A percentile compares a stretch with the other conserved stretches of the same genome.
Evolutionary conservation across 2,797 vertebrate genomes (phyloP).

Genomic region (Emydoidea blandingii): DNA sequence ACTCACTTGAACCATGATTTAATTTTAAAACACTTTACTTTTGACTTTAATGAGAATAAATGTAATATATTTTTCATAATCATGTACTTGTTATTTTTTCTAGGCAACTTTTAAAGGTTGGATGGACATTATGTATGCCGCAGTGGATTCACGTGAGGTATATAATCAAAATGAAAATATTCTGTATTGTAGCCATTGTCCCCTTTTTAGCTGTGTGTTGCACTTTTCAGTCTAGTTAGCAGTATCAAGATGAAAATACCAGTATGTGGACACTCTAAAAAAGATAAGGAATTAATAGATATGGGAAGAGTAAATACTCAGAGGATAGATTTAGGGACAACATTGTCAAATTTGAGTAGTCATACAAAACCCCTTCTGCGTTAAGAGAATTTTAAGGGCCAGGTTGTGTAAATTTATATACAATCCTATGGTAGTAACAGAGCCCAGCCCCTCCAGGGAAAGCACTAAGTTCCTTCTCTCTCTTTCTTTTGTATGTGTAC

Average conservation of each 20-base stretch:
- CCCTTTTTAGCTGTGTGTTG: neutral
- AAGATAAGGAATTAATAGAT: neutral
- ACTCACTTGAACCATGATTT: neutral
- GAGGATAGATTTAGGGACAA: neutral
- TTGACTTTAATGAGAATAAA: neutral
- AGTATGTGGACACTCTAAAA: neutral
- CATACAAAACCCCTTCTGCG: neutral
- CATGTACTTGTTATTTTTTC: constrained; percentile 29
- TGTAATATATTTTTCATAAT: neutral
- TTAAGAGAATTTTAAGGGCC: neutral
- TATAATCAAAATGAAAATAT: neutral
- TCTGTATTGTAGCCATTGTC: neutral
- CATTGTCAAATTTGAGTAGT: neutral
- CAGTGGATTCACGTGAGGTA: constrained; percentile 78
- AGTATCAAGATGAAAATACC: neutral
- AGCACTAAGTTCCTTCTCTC: neutral
- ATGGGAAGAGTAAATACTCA: neutral
- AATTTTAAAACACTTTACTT: neutral
- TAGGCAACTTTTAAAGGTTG: constrained; percentile 85
- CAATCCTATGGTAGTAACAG: neutral
- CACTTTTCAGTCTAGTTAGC: neutral
- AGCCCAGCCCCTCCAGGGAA: neutral
- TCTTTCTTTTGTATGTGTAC: neutral
- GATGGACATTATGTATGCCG: constrained; percentile 81
- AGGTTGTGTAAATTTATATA: neutral